Conservation (phyloP, 1,140 invertebrate genomes). For the Potamilus streckersoni region DNA sequence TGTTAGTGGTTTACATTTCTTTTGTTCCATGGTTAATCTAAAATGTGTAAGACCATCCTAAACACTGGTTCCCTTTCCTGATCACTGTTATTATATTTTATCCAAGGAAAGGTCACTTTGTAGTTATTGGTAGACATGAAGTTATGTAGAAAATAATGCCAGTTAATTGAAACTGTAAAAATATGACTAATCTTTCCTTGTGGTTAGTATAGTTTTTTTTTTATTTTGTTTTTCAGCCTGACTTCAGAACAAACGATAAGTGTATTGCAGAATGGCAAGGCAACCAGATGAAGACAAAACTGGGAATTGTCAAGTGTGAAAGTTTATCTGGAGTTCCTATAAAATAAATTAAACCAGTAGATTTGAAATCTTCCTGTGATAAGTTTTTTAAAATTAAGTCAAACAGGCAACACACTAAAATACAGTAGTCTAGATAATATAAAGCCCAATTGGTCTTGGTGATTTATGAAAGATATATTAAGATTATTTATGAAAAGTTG, state of each 20-base stretch:
- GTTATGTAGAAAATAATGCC: not conserved
- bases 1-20: too few species aligned
- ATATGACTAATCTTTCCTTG: not conserved
- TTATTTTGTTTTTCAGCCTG: slow-evolving; percentile 69
- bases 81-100: not conserved
- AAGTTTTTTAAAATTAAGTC: too few species aligned
- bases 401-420: too few species aligned
- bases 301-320: slow-evolving; percentile 78
- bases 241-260: slow-evolving; percentile 82
- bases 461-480: too few species aligned
- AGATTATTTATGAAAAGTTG: too few species aligned
- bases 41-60: not conserved
- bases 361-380: too few species aligned
- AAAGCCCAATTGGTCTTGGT: too few species aligned
- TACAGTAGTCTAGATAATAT: too few species aligned
- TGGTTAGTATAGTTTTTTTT: not conserved
- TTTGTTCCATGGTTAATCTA: not conserved
- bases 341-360: slow-evolving; percentile 70
- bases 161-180: not conserved
- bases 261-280: slow-evolving; percentile 86
- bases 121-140: too few species aligned
- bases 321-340: slow-evolving; percentile 81
- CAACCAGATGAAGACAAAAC: slow-evolving; percentile 78
- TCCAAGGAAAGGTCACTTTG: not conserved
- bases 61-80: not conserved